Evolutionary conservation across 2,888 invertebrate genomes (phyloP).

Genomic region (Oxycera nigricornis): DNA sequence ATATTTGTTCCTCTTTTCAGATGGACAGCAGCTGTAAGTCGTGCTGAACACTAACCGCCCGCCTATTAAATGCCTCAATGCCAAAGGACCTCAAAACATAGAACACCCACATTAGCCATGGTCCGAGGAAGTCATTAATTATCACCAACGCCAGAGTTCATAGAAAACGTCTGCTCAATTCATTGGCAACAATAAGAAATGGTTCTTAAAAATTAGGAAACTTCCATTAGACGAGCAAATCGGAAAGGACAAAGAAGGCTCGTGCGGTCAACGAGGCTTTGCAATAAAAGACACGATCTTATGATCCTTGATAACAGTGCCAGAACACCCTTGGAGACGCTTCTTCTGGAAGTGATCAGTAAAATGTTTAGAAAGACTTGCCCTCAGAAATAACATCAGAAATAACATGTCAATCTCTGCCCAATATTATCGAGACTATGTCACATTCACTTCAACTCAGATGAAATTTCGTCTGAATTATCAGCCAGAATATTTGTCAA

Average conservation of each 20-base stretch:
- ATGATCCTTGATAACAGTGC: no score
- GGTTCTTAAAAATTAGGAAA: constrained; percentile 20
- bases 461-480: no score
- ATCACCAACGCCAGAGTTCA: constrained; percentile 27
- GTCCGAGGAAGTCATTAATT: constrained; percentile 37
- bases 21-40: constrained; percentile 30
- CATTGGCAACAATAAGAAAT: background rate
- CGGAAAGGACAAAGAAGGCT: constrained; percentile 10
- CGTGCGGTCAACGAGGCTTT: constrained; percentile 38
- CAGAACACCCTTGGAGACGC: no score
- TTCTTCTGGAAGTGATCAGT: no score
- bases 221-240: constrained; percentile 16
- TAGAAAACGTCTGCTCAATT: constrained; percentile 2
- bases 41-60: background rate
- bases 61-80: constrained; percentile 21
- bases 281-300: no score
- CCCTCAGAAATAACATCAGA: no score
- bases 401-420: no score
- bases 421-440: no score
- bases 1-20: background rate
- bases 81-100: constrained; percentile 33
- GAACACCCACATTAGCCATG: constrained; percentile 37
- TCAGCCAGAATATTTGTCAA: no score
- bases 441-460: no score
- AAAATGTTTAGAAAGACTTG: no score